Evolutionary conservation across 2,888 invertebrate genomes (phyloP), one percentile per base, ranked within the genome.

Genomic region (Heliothis peltigera): DNA sequence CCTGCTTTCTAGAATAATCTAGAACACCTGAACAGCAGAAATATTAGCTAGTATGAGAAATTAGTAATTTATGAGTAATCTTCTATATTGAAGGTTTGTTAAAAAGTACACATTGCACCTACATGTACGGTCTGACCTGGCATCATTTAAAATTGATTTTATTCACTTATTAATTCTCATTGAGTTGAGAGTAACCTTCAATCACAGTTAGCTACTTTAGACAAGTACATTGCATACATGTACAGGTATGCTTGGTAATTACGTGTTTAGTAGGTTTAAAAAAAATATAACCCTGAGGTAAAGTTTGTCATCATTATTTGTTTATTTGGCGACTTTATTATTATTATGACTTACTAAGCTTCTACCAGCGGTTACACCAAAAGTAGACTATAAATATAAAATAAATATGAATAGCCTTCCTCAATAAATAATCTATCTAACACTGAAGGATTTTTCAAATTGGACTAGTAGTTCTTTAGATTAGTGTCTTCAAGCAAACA

Each of bases 261-360:
- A 42, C 39, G 51, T 72, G 28, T 53, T 53, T 51, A 43, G 48
- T 25, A 32, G 52, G 19, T 46, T 25, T 32, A 44, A 35, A 55
- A 57, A 71, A 66, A 61, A 55, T 25, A 7, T 60, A 66, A 48
- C 68, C 55, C 44, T 52, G 68, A 62, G 25, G 43, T 2, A 44
- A 55, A 62, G 51, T 39, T 55, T 58, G 39, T 48, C 43, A 47
- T 68, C 15, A 51, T 19, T 35, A 8, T 43, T 46, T 19, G 47
- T 17, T 51, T n/a, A 46, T 54, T 12, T 28, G 28, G 47, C 19
- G 4, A 4, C 35, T 35, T 28, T 15, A 47, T 48, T 32, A 28
- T 15, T n/a, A 22, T 2, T 18, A 51, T 18, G 4, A 44, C 53
- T 39, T 4, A 39, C 39, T 19, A n/a, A n/a, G n/a, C n/a, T n/a